Conservation (phyloP, 2,888 invertebrate genomes). For the Agrotis clavis region DNA sequence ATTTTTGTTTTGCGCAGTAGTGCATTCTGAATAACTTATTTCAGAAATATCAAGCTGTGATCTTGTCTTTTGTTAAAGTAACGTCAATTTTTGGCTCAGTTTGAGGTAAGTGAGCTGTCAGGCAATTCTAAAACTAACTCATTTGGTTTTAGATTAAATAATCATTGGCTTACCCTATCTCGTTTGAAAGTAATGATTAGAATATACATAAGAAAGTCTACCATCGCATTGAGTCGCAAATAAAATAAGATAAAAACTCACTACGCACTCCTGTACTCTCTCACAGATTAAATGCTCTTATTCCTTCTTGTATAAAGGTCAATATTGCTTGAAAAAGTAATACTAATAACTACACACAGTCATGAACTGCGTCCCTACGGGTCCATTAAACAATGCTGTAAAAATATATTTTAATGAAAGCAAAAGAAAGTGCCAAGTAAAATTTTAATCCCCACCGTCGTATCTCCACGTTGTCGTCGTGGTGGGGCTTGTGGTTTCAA, state of each 20-base stretch:
- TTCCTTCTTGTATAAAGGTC: not conserved
- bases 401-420: slow-evolving; percentile 40
- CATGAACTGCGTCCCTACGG: slow-evolving; percentile 10
- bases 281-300: not conserved
- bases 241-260: not conserved
- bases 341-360: slow-evolving; percentile 4
- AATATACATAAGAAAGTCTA: not conserved
- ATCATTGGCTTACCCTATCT: not conserved
- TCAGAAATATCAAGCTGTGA: no score
- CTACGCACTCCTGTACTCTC: not conserved
- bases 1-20: no score
- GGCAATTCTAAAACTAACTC: not conserved
- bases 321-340: slow-evolving; percentile 7
- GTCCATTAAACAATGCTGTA: slow-evolving; percentile 4
- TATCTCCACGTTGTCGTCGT: no score
- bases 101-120: no score
- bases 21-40: no score
- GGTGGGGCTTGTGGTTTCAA: no score
- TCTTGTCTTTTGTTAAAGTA: not conserved
- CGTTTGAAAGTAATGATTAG: not conserved
- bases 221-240: not conserved
- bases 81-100: not conserved
- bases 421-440: slow-evolving; percentile 17
- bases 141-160: not conserved
- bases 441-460: no score